Evolutionary conservation across 2,888 invertebrate genomes (phyloP).

Genomic region (Neuroscelio doddi): DNA sequence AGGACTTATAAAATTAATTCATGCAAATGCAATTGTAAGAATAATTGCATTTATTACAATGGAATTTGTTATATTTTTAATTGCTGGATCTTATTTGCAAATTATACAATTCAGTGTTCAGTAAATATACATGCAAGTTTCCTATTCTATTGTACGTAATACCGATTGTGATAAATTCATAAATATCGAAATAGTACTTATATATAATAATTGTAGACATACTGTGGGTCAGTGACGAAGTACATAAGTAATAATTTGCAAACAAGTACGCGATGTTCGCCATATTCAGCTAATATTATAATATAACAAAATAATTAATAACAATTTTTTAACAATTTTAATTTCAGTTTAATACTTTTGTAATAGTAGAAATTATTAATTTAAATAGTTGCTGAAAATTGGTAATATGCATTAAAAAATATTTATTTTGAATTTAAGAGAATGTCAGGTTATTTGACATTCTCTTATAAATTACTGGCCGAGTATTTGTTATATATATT

Average conservation of each 20-base stretch:
- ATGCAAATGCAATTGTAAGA: too few species aligned
- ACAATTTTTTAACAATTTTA: slow-evolving; percentile 9
- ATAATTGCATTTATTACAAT: too few species aligned
- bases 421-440: too few species aligned
- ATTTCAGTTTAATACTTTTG: too few species aligned
- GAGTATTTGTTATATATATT: too few species aligned
- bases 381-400: too few species aligned
- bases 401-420: too few species aligned
- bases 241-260: slow-evolving; percentile 25
- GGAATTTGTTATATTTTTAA: background rate
- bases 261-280: slow-evolving; percentile 27
- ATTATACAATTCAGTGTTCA: background rate
- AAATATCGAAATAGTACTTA: slow-evolving; percentile 42
- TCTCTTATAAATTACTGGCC: too few species aligned
- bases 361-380: too few species aligned
- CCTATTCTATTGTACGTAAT: slow-evolving; percentile 43
- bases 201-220: slow-evolving; percentile 28
- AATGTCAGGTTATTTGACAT: too few species aligned
- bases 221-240: slow-evolving; percentile 22
- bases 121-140: slow-evolving; percentile 37
- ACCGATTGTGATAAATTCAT: slow-evolving; percentile 45
- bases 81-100: background rate
- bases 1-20: too few species aligned
- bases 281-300: background rate
- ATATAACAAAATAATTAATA: too few species aligned